These are phyloP conservation scores for Drosophila paranaensis DNA, from an alignment of 2,888 invertebrate genomes.

Conservation along the genomic window DNA sequence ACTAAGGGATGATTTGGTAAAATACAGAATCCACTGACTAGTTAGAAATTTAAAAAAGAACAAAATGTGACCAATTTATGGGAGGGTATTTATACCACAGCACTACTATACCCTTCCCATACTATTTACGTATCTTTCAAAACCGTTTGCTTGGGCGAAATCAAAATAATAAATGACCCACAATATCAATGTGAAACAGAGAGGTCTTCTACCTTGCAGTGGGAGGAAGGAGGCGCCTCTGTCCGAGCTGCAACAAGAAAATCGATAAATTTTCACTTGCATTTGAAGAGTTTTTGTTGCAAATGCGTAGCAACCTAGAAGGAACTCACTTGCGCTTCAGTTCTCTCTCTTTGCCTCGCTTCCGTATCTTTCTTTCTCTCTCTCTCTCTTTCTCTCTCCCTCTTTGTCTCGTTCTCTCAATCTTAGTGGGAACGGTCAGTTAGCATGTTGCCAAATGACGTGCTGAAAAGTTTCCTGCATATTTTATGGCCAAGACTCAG, in stretches of 20 bases:
- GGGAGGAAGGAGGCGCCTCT: constrained; percentile 37
- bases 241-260: constrained; percentile 19
- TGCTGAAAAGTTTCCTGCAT: constrained; percentile 33
- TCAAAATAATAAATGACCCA: too few species aligned
- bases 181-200: constrained; percentile 20
- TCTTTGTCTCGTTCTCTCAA: not conserved
- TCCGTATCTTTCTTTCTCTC: not conserved
- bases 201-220: constrained; percentile 62
- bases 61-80: too few species aligned
- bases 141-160: too few species aligned
- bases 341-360: not conserved
- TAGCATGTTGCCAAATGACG: constrained; percentile 24
- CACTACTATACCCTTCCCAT: too few species aligned
- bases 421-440: constrained; percentile 12
- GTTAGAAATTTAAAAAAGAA: too few species aligned
- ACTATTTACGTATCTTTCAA: too few species aligned
- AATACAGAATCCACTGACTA: too few species aligned
- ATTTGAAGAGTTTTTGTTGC: constrained; percentile 18
- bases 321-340: not conserved
- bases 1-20: too few species aligned
- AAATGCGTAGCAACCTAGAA: not conserved
- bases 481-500: constrained; percentile 19
- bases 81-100: too few species aligned
- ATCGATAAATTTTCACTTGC: constrained; percentile 57
- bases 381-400: not conserved